Conservation (phyloP, 2,888 invertebrate genomes). For the Mesorhabditis sp. region DNA sequence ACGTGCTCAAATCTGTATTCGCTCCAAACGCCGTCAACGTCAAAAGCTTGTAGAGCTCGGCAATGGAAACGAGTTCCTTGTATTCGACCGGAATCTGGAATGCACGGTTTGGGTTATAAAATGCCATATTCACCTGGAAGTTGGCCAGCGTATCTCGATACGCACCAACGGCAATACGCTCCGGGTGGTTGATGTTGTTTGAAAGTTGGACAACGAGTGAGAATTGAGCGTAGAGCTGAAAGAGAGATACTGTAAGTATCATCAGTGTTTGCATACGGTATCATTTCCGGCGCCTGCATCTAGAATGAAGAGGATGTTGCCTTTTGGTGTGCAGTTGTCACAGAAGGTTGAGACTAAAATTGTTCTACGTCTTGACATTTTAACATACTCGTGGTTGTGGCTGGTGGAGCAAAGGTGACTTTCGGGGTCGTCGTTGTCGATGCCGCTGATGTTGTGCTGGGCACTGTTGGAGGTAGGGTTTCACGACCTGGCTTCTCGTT, state of each 20-base stretch:
- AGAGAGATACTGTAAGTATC: neutral
- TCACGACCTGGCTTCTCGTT: neutral
- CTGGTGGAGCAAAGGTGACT: slow-evolving; percentile 2
- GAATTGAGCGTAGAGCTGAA: neutral
- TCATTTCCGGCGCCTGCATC: neutral
- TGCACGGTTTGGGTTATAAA: neutral
- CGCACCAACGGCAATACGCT: neutral
- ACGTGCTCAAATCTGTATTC: neutral
- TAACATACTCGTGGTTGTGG: neutral
- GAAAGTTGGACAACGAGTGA: neutral
- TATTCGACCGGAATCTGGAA: slow-evolving; percentile 3
- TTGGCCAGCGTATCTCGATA: neutral
- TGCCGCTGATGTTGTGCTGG: neutral
- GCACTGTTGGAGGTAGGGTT: neutral
- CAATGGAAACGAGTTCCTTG: neutral
- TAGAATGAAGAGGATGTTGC: neutral
- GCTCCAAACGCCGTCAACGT: neutral
- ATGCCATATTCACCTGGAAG: slow-evolving; percentile 1
- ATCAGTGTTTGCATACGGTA: too few relatives aligned
- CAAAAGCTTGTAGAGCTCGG: neutral
- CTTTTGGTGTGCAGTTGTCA: neutral
- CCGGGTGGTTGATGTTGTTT: neutral
- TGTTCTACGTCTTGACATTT: neutral
- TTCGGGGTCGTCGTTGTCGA: neutral
- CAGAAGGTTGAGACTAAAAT: neutral